These are phyloP conservation scores for Gila robusta DNA, from an alignment of 2,797 vertebrate genomes.

Conservation along the genomic window DNA sequence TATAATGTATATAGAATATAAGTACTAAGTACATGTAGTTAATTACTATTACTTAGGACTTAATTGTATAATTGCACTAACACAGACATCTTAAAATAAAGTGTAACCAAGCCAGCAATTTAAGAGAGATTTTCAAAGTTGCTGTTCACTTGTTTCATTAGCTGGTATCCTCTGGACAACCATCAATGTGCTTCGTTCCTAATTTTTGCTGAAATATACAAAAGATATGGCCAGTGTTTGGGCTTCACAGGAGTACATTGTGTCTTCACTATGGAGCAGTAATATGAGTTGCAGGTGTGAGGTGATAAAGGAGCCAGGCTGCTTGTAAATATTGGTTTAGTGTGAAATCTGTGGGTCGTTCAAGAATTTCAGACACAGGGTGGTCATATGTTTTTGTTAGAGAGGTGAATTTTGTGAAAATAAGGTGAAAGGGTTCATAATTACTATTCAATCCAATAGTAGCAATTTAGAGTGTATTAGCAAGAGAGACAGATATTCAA, in stretches of 20 bases:
- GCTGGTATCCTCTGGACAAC: neutral
- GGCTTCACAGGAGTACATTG: conserved; percentile 20
- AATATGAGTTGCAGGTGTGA: conserved; percentile 48
- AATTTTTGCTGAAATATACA: conserved; percentile 2
- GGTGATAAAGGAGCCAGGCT: conserved; percentile 55
- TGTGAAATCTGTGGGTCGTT: conserved; percentile 58
- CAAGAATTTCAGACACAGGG: conserved; percentile 39
- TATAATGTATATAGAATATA: too few relatives aligned
- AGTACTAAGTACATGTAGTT: too few relatives aligned
- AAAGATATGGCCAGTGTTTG: conserved; percentile 11
- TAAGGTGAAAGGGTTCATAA: neutral
- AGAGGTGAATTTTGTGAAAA: neutral
- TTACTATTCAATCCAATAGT: neutral
- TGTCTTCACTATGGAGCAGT: conserved; percentile 44
- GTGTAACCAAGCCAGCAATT: neutral
- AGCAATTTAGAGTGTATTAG: neutral
- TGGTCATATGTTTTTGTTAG: neutral
- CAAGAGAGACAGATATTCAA: neutral
- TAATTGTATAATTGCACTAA: too few relatives aligned
- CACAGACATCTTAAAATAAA: too few relatives aligned
- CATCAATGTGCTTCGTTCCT: neutral
- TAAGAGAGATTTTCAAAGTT: conserved; percentile 6
- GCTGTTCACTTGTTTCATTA: conserved; percentile 15
- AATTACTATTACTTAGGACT: too few relatives aligned
- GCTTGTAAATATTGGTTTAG: conserved; percentile 69